phyloP scores from a whole-genome alignment of 1,140 invertebrate species.

The Platyscapa corneri region DNA sequence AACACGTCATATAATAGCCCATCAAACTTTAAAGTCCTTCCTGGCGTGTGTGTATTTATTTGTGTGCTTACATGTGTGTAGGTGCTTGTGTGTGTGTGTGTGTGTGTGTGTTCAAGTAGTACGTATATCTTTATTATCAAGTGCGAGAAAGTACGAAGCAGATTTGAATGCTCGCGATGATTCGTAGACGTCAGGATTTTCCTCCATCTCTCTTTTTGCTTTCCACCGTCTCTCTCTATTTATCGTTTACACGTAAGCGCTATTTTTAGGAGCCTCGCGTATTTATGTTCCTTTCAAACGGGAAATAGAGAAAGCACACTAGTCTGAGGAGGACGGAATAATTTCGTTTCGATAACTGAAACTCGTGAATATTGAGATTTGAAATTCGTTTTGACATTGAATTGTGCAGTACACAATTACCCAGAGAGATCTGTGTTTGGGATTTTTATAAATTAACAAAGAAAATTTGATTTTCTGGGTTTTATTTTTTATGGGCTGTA shows the following conservation, averaged over 20 bases:
- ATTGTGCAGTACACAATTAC: background rate
- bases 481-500: too few species aligned
- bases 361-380: background rate
- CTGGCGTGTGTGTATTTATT: too few species aligned
- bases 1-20: conserved; percentile 32
- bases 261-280: background rate
- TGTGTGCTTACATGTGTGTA: too few species aligned
- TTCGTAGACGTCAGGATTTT: background rate
- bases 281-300: background rate
- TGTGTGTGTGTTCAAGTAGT: background rate
- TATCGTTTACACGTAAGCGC: background rate
- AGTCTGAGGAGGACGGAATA: background rate
- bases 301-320: background rate
- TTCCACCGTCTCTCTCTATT: background rate
- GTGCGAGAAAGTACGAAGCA: background rate
- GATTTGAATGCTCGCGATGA: background rate
- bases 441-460: background rate
- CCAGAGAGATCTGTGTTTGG: too few species aligned
- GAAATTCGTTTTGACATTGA: background rate
- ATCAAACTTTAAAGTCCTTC: conserved; percentile 41
- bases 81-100: too few species aligned
- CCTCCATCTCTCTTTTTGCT: background rate
- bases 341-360: background rate
- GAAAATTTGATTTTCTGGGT: too few species aligned
- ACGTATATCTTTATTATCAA: conserved; percentile 1